phyloP scores from a whole-genome alignment of 2,797 vertebrate species.

The Acanthurus leucopareius region DNA sequence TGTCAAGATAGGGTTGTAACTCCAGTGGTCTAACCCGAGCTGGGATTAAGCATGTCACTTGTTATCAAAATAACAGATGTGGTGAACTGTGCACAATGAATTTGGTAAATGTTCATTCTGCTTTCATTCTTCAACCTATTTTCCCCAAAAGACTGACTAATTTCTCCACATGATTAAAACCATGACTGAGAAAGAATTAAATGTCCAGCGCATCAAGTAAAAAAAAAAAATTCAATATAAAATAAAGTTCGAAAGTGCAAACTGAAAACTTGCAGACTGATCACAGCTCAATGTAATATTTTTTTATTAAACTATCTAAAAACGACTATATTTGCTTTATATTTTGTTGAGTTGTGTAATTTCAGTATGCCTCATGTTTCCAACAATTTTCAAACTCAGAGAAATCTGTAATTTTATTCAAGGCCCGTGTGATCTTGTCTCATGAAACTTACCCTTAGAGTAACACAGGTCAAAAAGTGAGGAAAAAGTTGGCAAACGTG shows the following conservation, averaged over 20 bases:
- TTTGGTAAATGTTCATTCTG: constrained; percentile 12
- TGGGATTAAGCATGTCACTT: constrained; percentile 56
- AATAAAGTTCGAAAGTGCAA: background rate
- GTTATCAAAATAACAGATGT: constrained; percentile 56
- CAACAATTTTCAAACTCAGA: too few relatives aligned
- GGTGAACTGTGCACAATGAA: constrained; percentile 11
- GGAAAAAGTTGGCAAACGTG: too few relatives aligned
- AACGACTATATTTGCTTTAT: too few relatives aligned
- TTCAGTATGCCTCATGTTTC: too few relatives aligned
- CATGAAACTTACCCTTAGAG: too few relatives aligned
- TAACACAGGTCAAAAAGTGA: too few relatives aligned
- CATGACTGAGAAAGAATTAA: background rate
- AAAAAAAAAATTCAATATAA: background rate
- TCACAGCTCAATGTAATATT: background rate
- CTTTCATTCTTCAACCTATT: background rate
- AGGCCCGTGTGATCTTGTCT: too few relatives aligned
- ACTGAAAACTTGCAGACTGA: background rate
- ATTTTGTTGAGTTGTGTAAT: too few relatives aligned
- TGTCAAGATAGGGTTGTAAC: constrained; percentile 50
- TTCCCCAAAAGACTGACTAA: constrained; percentile 2
- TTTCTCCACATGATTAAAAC: background rate
- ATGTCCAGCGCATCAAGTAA: background rate
- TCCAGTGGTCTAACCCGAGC: constrained; percentile 29
- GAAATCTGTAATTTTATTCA: too few relatives aligned
- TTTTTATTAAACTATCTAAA: too few relatives aligned